A percentile compares a stretch with the other conserved stretches of the same genome.
These are phyloP conservation scores for Crossoptilon crossoptilon DNA, from an alignment of 2,797 vertebrate species.

Conservation along the genomic window DNA sequence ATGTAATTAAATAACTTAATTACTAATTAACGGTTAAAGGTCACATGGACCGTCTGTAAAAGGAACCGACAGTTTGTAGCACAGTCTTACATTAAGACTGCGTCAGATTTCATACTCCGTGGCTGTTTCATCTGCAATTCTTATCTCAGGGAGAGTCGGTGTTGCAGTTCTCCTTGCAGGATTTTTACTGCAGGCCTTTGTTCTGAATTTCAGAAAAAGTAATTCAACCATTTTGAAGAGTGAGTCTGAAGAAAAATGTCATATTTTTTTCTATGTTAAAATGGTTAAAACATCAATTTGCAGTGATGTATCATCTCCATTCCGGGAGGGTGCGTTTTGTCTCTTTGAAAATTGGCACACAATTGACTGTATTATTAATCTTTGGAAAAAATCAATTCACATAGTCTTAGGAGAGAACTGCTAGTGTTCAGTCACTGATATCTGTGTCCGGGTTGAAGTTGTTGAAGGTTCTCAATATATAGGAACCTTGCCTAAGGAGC, in stretches of 20 bases:
- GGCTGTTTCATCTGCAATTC: not conserved
- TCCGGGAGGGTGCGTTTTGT: not conserved
- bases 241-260: not conserved
- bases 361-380: not conserved
- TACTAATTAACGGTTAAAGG: not conserved
- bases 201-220: not conserved
- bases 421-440: not conserved
- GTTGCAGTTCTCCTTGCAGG: not conserved
- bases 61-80: fast-evolving
- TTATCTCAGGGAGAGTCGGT: not conserved
- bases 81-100: not conserved
- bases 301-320: not conserved
- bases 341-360: not conserved
- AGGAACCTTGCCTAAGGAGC: not conserved
- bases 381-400: not conserved
- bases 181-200: not conserved
- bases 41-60: not conserved
- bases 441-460: not conserved
- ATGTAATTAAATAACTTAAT: not conserved
- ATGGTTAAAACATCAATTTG: not conserved
- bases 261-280: not conserved
- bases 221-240: not conserved
- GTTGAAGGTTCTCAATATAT: not conserved
- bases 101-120: not conserved
- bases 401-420: not conserved